Evolutionary conservation across 92 coral and sea anemone species (phyloP).

Genomic region (Micromussa lordhowensis): DNA sequence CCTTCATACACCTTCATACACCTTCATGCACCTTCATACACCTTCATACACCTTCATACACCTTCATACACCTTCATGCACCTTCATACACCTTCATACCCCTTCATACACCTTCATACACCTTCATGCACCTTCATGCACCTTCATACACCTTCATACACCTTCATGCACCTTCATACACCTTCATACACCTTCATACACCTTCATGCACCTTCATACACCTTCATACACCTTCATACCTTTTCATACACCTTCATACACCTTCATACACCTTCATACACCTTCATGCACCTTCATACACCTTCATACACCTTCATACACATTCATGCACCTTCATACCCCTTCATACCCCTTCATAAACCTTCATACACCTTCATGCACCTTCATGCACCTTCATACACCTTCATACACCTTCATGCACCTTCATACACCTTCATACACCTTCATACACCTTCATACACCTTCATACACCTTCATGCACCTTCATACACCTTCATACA

Average conservation of each 20-base stretch:
- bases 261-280: neutral
- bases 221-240: neutral
- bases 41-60: neutral
- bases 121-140: neutral
- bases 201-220: neutral
- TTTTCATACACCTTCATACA: neutral
- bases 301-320: neutral
- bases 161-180: neutral
- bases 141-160: neutral
- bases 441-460: too few species aligned
- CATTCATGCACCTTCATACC: neutral
- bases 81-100: neutral
- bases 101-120: neutral
- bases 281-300: neutral
- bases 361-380: too few species aligned
- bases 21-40: neutral
- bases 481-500: too few species aligned
- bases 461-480: too few species aligned
- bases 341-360: too few species aligned
- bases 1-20: neutral
- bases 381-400: too few species aligned
- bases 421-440: too few species aligned
- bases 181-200: neutral
- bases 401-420: too few species aligned
- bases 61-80: neutral